Evolutionary conservation across 2,797 vertebrate genomes (phyloP).

Genomic region (Etheostoma perlongum): DNA sequence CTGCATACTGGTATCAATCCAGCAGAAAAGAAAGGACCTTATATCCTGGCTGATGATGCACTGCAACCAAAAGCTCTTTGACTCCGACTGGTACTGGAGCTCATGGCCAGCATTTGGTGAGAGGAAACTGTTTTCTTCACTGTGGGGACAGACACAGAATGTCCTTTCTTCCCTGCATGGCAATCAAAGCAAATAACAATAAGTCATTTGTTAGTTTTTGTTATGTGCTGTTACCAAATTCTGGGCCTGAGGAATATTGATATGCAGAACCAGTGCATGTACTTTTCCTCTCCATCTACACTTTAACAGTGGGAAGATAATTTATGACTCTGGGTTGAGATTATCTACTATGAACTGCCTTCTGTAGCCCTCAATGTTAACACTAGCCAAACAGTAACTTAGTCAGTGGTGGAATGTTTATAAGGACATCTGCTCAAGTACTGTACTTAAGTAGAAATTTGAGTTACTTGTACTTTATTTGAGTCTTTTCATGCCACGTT

Average conservation of each 20-base stretch:
- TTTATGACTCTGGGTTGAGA: not conserved
- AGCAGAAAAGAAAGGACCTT: slow-evolving; percentile 60
- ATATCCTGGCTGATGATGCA: slow-evolving; percentile 41
- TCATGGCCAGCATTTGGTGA: slow-evolving; percentile 51
- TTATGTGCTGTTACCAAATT: not conserved
- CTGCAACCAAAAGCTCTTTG: slow-evolving; percentile 58
- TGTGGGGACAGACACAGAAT: slow-evolving; percentile 33
- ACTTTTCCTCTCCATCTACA: not conserved
- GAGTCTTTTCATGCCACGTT: too few relatives aligned
- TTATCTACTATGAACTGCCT: not conserved
- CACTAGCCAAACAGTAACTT: not conserved
- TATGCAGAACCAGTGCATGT: not conserved
- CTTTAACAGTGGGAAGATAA: not conserved
- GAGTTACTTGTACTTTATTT: too few relatives aligned
- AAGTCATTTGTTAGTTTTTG: slow-evolving; percentile 33
- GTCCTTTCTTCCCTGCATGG: slow-evolving; percentile 27
- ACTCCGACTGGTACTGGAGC: slow-evolving; percentile 72
- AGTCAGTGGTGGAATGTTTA: too few relatives aligned
- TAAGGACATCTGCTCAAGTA: too few relatives aligned
- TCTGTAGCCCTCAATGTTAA: not conserved
- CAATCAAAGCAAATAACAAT: slow-evolving; percentile 35
- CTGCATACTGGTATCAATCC: slow-evolving; percentile 40
- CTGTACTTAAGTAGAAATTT: too few relatives aligned
- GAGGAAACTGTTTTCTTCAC: slow-evolving; percentile 26
- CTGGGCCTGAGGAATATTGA: not conserved